Conservation (phyloP, 2,888 invertebrate species). For the Ceriagrion tenellum region DNA sequence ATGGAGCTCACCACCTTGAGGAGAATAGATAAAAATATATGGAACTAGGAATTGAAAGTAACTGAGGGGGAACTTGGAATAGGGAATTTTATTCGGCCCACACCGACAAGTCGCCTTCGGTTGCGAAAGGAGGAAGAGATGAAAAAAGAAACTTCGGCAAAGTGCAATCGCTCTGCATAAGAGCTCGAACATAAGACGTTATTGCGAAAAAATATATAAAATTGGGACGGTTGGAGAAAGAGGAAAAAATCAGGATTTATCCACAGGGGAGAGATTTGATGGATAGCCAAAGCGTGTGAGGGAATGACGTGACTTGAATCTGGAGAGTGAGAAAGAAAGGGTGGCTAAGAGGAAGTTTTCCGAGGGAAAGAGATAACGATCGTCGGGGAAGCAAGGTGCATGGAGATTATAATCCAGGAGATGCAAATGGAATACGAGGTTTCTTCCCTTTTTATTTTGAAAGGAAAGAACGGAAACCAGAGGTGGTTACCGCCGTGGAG, state of each 20-base stretch:
- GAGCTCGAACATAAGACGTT: slow-evolving; percentile 22
- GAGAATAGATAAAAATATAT: not conserved
- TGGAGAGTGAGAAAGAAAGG: not conserved
- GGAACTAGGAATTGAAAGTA: not conserved
- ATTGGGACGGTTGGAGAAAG: not conserved
- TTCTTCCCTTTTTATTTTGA: not conserved
- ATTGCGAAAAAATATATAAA: not conserved
- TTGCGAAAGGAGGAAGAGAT: not conserved
- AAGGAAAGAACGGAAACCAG: not conserved
- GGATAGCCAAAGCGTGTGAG: slow-evolving; percentile 14
- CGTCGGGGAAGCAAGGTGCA: not conserved
- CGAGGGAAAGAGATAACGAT: not conserved
- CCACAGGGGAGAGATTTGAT: not conserved
- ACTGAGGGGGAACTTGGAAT: not conserved
- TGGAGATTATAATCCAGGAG: slow-evolving; percentile 4
- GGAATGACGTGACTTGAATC: slow-evolving; percentile 12
- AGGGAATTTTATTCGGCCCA: not conserved
- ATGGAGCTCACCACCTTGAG: not conserved
- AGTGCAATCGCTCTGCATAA: slow-evolving; percentile 5
- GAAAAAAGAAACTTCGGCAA: not conserved
- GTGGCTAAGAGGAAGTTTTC: not conserved
- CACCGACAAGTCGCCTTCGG: not conserved
- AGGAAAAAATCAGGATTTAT: not conserved
- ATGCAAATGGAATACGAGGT: slow-evolving; percentile 11
- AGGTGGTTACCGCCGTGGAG: not conserved